Evolutionary conservation across 2,797 vertebrate species (phyloP).

Genomic region (Forpus xanthops): DNA sequence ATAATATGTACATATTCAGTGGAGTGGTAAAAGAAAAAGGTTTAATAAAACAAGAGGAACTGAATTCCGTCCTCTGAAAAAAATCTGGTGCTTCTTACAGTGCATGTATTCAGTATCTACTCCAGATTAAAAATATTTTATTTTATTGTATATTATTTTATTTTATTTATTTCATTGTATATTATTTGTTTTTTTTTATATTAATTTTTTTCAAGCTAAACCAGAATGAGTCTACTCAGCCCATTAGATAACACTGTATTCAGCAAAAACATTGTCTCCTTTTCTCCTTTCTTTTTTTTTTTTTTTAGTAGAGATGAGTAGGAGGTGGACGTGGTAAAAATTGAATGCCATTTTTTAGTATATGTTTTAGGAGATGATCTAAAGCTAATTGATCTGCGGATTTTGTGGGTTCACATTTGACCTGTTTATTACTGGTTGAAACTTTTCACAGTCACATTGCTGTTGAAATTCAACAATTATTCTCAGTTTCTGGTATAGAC

Average conservation of each 20-base stretch:
- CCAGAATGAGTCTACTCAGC: not conserved
- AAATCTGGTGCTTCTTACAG: accelerated
- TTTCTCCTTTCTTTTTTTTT: not conserved
- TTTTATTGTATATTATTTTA: not conserved
- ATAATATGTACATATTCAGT: not conserved
- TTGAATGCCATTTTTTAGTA: not conserved
- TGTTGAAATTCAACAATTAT: constrained; percentile 37
- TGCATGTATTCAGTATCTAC: not conserved
- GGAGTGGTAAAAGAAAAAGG: not conserved
- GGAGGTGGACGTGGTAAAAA: not conserved
- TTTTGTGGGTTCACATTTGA: constrained; percentile 15
- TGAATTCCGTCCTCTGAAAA: not conserved
- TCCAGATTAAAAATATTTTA: not conserved
- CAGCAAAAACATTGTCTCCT: accelerated
- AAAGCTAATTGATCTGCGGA: constrained; percentile 13
- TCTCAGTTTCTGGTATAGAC: constrained; percentile 19
- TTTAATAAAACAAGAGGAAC: not conserved
- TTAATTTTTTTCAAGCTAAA: not conserved
- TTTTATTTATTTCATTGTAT: not conserved
- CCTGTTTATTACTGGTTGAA: constrained; percentile 14
- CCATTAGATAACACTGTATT: not conserved
- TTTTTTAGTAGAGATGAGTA: not conserved
- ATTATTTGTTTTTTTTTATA: not conserved
- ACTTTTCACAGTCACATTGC: not conserved
- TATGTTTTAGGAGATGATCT: not conserved